phyloP scores from a whole-genome alignment of 2,888 invertebrate species.

The Eristalis pertinax region DNA sequence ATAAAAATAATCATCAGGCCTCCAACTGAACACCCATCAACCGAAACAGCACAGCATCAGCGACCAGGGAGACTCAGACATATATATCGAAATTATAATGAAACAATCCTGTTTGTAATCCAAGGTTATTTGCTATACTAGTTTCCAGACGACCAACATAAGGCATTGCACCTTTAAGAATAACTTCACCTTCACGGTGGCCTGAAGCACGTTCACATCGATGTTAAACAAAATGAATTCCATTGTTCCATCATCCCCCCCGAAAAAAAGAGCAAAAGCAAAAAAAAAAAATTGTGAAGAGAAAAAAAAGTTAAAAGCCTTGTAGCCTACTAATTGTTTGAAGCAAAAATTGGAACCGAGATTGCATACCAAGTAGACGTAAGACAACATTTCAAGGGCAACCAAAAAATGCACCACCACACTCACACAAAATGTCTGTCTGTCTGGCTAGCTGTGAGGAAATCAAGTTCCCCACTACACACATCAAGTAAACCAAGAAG shows the following conservation, averaged over 20 bases:
- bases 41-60: not conserved
- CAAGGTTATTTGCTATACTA: constrained; percentile 1
- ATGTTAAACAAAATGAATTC: constrained; percentile 10
- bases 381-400: constrained; percentile 10
- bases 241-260: not conserved
- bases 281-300: not conserved
- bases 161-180: not conserved
- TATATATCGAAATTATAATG: not conserved
- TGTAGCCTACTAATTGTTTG: constrained; percentile 1
- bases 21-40: not conserved
- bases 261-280: not conserved
- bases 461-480: not conserved
- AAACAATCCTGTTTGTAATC: constrained; percentile 1
- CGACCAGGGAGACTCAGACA: not conserved
- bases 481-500: not conserved
- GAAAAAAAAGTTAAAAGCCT: not conserved
- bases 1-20: not conserved
- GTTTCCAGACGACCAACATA: constrained; percentile 1
- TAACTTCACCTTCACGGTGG: constrained; percentile 10
- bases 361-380: constrained; percentile 7
- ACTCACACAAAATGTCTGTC: not conserved
- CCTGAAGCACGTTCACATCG: not conserved
- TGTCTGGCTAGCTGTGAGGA: not conserved
- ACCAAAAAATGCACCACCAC: constrained; percentile 4
- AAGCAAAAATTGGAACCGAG: constrained; percentile 1